Evolutionary conservation across 2,113 vertebrate genomes (phyloP).

Genomic region (Ovis canadensis): DNA sequence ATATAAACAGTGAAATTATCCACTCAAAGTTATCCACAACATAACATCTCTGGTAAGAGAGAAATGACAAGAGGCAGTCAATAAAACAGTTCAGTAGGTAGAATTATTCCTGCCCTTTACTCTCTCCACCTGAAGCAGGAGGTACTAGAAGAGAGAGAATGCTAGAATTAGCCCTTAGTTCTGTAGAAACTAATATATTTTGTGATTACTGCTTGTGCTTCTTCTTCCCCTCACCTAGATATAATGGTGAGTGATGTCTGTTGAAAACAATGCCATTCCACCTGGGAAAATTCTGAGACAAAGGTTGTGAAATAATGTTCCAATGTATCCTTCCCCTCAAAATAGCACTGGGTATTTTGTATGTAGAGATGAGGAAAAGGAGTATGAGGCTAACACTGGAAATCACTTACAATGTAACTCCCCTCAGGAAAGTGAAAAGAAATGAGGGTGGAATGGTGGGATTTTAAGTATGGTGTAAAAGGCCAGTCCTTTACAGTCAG

Average conservation of each 20-base stretch:
- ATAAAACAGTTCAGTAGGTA: background rate
- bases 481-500: background rate
- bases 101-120: background rate
- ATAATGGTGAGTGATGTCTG: background rate
- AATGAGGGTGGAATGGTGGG: background rate
- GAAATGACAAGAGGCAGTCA: background rate
- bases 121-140: background rate
- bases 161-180: background rate
- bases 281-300: slow-evolving; percentile 19
- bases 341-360: slow-evolving; percentile 11
- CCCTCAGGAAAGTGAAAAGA: background rate
- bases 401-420: background rate
- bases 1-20: background rate
- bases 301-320: background rate
- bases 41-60: background rate
- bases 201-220: background rate
- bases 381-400: background rate
- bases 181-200: background rate
- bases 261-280: slow-evolving; percentile 20
- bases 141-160: background rate
- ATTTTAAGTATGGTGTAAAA: background rate
- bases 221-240: background rate
- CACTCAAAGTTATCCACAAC: background rate
- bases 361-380: background rate
- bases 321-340: background rate